Evolutionary conservation across 2,797 vertebrate species (phyloP).

Genomic region (Cottoperca gobio): DNA sequence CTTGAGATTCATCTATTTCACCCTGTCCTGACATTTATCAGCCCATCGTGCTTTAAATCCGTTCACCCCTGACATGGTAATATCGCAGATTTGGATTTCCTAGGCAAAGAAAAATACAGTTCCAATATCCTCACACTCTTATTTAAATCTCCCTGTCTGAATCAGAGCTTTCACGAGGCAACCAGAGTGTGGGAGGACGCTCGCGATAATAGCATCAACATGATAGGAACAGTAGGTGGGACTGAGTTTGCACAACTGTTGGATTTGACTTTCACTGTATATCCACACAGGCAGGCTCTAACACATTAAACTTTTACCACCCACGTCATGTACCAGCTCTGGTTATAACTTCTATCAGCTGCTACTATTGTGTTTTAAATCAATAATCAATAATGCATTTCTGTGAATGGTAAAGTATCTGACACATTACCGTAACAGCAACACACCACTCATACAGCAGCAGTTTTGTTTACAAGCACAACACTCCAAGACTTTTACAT

Average conservation of each 20-base stretch:
- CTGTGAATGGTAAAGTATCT: background rate
- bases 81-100: slow-evolving; percentile 72
- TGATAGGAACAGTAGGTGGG: slow-evolving; percentile 23
- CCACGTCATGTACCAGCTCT: too few species aligned
- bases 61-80: slow-evolving; percentile 75
- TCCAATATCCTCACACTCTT: slow-evolving; percentile 50
- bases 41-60: slow-evolving; percentile 75
- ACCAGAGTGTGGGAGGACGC: slow-evolving; percentile 31
- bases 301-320: background rate
- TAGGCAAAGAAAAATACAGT: slow-evolving; percentile 60
- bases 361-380: background rate
- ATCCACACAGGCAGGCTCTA: background rate
- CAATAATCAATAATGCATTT: background rate
- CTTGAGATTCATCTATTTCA: slow-evolving; percentile 79
- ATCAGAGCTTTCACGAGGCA: slow-evolving; percentile 45
- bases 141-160: slow-evolving; percentile 61
- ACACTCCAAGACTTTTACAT: background rate
- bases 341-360: slow-evolving; percentile 6
- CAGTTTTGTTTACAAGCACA: slow-evolving; percentile 3
- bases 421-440: background rate
- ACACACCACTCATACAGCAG: background rate
- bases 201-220: slow-evolving; percentile 32
- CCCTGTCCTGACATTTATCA: slow-evolving; percentile 73
- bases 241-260: slow-evolving; percentile 28
- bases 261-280: slow-evolving; percentile 1